Base-by-base conservation (phyloP, 2,888 invertebrate species). In the Dolichopus griseipennis region DNA sequence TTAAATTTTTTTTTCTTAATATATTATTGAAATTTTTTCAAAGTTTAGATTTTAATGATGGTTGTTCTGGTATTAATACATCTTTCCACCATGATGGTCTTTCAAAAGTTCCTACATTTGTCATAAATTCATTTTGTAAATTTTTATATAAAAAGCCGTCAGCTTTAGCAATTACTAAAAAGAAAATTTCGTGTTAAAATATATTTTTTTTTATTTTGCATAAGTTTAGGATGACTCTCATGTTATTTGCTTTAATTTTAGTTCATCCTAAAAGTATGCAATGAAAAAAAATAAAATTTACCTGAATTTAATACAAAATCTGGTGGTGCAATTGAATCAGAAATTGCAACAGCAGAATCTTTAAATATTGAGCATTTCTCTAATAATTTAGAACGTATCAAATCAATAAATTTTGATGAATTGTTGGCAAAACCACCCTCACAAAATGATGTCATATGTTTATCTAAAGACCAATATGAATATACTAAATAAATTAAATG, bases 301-400 rank as follows among this genome's bases (percentile, higher is more conserved):
- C 52, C 0, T 34, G 95, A 95, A 81, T 94, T 91, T 18, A 96
- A 83, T 52, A 94, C 88, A 78, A 91, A 95, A 82, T 96, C 96
- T 0, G 95, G 91, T 1, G 94, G 94, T 4, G 95, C 91, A 34
- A 96, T 83, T 37, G 90, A 90, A 78, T 97, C 96, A 3, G 90
- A 91, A 3, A 95, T 85, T 1, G 88, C 82, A 0, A 95, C 87
- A 0, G 90, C 85, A 61, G 93, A 90, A 12, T 86, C 84, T 80
- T 91, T 91, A n/a, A 95, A 75, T 20, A 85, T 83, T 0, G 77
- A 78, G 77, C 94, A 95, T 71, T 90, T 80, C 66, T 85, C 83
- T 72, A 93, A 77, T 22, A 94, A 84, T 1, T 87, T 87, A 22
- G 86, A 85, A 65, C 91, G 85, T 34, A 95, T 80, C 65, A 88